Evolutionary conservation across 1,140 invertebrate genomes (phyloP).

Genomic region (Lasioglossum albipes): DNA sequence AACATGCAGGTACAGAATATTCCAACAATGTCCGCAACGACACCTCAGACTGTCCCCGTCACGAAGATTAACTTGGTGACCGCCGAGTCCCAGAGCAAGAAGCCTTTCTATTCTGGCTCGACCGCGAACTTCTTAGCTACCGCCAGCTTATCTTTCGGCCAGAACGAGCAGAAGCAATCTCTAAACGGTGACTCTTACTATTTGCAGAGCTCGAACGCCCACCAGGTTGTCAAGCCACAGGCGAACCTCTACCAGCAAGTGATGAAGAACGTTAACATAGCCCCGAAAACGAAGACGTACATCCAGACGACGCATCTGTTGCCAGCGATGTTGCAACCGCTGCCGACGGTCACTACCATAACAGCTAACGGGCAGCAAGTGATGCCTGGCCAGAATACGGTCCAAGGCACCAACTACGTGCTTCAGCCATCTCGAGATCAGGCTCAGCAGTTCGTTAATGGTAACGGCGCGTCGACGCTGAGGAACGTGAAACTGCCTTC

Average conservation of each 20-base stretch:
- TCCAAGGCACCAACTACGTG: slow-evolving; percentile 22
- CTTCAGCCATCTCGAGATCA: slow-evolving; percentile 55
- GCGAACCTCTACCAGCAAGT: slow-evolving; percentile 51
- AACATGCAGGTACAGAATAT: slow-evolving; percentile 46
- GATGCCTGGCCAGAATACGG: slow-evolving; percentile 35
- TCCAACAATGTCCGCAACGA: slow-evolving; percentile 29
- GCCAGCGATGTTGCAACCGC: slow-evolving; percentile 67
- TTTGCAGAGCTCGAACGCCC: slow-evolving; percentile 37
- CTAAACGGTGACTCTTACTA: slow-evolving; percentile 47
- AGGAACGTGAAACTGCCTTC: slow-evolving; percentile 37
- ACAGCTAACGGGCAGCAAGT: slow-evolving; percentile 43
- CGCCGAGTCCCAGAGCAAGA: slow-evolving; percentile 46
- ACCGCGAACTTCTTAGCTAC: slow-evolving; percentile 64
- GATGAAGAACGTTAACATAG: slow-evolving; percentile 32
- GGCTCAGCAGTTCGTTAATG: slow-evolving; percentile 64
- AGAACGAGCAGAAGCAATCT: slow-evolving; percentile 48
- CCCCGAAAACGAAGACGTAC: slow-evolving; percentile 63
- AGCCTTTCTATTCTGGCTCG: slow-evolving; percentile 24
- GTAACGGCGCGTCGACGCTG: slow-evolving; percentile 64
- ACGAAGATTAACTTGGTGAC: slow-evolving; percentile 31
- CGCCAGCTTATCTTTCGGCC: slow-evolving; percentile 63
- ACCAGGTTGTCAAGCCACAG: slow-evolving; percentile 26
- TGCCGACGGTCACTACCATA: slow-evolving; percentile 49
- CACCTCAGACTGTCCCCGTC: slow-evolving; percentile 28
- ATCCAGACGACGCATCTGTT: slow-evolving; percentile 68